A percentile compares a stretch with the other conserved stretches of the same genome.
These are phyloP conservation scores for Dynastes hyllus DNA, from an alignment of 2,888 invertebrate genomes.

Conservation along the genomic window DNA sequence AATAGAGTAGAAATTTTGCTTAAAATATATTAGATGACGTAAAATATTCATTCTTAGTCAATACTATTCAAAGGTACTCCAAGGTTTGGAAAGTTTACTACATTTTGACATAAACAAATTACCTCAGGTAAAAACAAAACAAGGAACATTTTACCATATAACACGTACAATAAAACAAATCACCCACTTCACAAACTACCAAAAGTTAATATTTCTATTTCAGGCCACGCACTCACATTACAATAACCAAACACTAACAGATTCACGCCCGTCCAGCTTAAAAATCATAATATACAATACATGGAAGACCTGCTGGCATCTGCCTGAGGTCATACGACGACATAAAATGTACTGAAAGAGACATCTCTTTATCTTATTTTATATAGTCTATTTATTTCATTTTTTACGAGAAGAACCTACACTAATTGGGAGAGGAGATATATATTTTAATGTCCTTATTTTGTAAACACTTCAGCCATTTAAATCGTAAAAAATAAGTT, in stretches of 20 bases:
- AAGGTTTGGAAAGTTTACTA: too few relatives aligned
- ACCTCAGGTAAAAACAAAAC: too few relatives aligned
- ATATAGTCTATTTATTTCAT: conserved; percentile 43
- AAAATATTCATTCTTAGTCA: too few relatives aligned
- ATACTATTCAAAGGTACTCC: too few relatives aligned
- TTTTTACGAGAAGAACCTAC: conserved; percentile 43
- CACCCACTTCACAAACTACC: neutral
- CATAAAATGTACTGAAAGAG: conserved; percentile 39
- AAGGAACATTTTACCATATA: too few relatives aligned
- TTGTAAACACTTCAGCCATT: conserved; percentile 39
- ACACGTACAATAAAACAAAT: neutral
- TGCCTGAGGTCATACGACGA: conserved; percentile 34
- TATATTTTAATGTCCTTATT: conserved; percentile 42
- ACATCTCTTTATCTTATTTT: conserved; percentile 47
- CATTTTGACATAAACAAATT: too few relatives aligned
- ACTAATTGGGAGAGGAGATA: conserved; percentile 43
- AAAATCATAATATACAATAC: conserved; percentile 2
- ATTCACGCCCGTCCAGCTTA: conserved; percentile 19
- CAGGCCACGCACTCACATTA: neutral
- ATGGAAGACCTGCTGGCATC: conserved; percentile 12
- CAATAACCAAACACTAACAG: neutral
- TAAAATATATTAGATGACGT: too few relatives aligned
- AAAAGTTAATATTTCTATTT: neutral
- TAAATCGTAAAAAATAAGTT: conserved; percentile 39
- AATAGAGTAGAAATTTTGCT: too few relatives aligned